Evolutionary conservation across 2,797 vertebrate species (phyloP).

Genomic region (Rhodeus uyekii): DNA sequence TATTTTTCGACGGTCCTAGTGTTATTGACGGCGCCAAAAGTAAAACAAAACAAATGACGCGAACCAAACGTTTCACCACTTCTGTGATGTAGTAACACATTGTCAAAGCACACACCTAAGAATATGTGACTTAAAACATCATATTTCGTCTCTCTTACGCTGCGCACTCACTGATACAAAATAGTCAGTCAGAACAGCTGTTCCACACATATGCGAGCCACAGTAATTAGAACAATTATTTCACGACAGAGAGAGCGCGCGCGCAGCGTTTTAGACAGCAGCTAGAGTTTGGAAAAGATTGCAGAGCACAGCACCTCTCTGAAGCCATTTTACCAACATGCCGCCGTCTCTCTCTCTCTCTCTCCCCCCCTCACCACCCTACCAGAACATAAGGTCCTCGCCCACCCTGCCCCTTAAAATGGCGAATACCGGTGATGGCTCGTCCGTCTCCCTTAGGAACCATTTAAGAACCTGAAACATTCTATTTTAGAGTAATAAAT

Average conservation of each 20-base stretch:
- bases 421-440: constrained; percentile 55
- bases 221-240: constrained; percentile 26
- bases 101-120: neutral
- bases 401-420: constrained; percentile 66
- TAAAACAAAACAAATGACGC: neutral
- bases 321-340: constrained; percentile 65
- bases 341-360: constrained; percentile 34
- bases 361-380: constrained; percentile 8
- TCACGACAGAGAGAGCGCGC: neutral
- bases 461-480: neutral
- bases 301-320: constrained; percentile 31
- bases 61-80: neutral
- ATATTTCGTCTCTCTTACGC: neutral
- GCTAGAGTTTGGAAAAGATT: neutral
- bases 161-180: neutral
- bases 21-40: neutral
- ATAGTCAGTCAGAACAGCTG: constrained; percentile 8
- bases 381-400: constrained; percentile 40
- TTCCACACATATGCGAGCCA: constrained; percentile 21
- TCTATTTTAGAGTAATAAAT: neutral
- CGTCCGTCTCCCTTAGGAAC: constrained; percentile 35
- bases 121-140: neutral
- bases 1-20: neutral
- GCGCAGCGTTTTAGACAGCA: neutral
- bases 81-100: constrained; percentile 3